These are phyloP conservation scores for Agonopterix subpropinquella DNA, from an alignment of 2,888 invertebrate species.

Conservation along the genomic window DNA sequence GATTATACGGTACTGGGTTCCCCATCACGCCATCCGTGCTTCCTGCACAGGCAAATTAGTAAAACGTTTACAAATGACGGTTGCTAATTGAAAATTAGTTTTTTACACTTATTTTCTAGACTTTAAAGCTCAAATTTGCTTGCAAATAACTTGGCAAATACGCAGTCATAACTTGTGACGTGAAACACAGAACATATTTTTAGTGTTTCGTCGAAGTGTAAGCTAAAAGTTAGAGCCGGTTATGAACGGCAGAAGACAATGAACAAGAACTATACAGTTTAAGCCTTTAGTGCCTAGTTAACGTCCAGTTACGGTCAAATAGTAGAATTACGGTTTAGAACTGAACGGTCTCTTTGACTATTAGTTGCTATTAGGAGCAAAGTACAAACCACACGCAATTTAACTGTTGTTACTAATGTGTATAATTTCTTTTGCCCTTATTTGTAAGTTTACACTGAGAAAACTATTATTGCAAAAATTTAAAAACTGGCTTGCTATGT, in stretches of 20 bases:
- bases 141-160: constrained; percentile 6
- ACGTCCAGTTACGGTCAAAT: constrained; percentile 35
- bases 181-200: constrained; percentile 59
- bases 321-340: constrained; percentile 16
- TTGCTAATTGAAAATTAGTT: constrained; percentile 2
- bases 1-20: constrained; percentile 70
- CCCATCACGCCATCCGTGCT: constrained; percentile 69
- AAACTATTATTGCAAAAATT: not conserved
- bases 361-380: constrained; percentile 3
- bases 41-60: constrained; percentile 72
- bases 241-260: constrained; percentile 51
- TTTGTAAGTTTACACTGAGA: constrained; percentile 9
- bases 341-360: constrained; percentile 6
- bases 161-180: constrained; percentile 20
- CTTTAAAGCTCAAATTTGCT: constrained; percentile 31
- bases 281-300: constrained; percentile 49
- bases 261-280: constrained; percentile 47
- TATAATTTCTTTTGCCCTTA: constrained; percentile 8
- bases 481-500: no score
- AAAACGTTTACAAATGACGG: constrained; percentile 43
- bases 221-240: constrained; percentile 51
- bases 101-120: constrained; percentile 20
- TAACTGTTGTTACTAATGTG: not conserved
- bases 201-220: constrained; percentile 63
- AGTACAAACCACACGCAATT: constrained; percentile 2